Evolutionary conservation across 1,140 invertebrate species (phyloP), one percentile per base, ranked within the genome.

Genomic region (Aethina tumida): DNA sequence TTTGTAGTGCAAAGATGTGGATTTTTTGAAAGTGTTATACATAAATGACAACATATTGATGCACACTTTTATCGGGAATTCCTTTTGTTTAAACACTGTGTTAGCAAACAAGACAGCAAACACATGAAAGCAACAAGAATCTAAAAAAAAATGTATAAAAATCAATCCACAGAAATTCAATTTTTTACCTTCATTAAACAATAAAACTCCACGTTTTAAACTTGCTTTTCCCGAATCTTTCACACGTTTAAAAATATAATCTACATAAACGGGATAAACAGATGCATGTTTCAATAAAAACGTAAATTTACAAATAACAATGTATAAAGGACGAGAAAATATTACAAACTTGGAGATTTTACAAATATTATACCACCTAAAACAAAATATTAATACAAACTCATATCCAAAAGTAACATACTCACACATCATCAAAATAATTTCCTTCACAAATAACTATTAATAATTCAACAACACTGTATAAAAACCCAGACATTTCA

Each of bases 11-110:
- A 43, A 46, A 18, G 34, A 44, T 26, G 33, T 32, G 19, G 38
- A 35, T 17, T 22, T 31, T 36, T 41, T 50, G 27, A 46, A 50
- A 0, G 39, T 44, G 22, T 47, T 50, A 20, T 50, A 44, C 21
- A 47, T 40, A 40, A 50, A 50, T 34, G 20, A 31, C 15, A 52
- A 30, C 29, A 52, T 33, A 32, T 47, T 50, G 21, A 31, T 30
- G 35, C 36, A 35, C 8, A 50, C 24, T 15, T 44, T 29, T 19
- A 46, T 29, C 15, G 44, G 35, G 2, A 44, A 5, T 9, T 40
- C 38, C 8, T 39, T 20, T 10, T 18, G 13, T 22, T 40, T 29
- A 20, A 13, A 26, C 21, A 47, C n/a, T 27, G 18, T 40, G n/a
- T 45, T 43, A 30, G 49, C 37, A 22, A 50, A 45, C 27, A 52